Conservation (phyloP, 2,797 vertebrate species). For the Poliocrania exsul region DNA sequence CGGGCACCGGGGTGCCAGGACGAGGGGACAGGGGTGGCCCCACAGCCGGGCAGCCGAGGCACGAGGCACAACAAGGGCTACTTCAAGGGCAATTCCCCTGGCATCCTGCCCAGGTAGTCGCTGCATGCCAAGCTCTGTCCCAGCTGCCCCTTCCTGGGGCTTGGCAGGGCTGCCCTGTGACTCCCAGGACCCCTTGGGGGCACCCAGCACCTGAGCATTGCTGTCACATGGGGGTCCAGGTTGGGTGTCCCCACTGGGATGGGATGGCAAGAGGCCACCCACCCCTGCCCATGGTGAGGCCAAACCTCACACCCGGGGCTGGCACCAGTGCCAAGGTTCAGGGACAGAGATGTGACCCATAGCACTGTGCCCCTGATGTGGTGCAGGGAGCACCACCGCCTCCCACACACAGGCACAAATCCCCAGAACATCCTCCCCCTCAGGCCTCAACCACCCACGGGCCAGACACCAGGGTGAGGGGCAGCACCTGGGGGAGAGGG, state of each 20-base stretch:
- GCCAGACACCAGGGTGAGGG: not conserved
- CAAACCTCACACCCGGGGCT: not conserved
- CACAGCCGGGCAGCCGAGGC: not conserved
- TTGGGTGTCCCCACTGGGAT: accelerated
- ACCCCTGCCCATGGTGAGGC: not conserved
- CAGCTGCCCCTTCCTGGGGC: not conserved
- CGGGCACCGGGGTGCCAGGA: not conserved
- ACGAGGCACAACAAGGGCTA: not conserved
- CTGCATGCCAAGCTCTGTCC: not conserved
- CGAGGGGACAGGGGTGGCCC: not conserved
- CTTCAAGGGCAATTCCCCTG: slow-evolving; percentile 32
- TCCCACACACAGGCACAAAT: not conserved
- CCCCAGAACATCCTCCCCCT: not conserved
- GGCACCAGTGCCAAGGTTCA: not conserved
- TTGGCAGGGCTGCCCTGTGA: accelerated
- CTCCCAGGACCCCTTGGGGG: accelerated
- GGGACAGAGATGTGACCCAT: not conserved
- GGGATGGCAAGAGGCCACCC: not conserved
- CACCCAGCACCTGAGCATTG: accelerated
- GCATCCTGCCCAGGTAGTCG: not conserved
- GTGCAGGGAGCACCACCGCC: not conserved
- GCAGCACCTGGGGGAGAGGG: not conserved
- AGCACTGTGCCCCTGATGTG: accelerated
- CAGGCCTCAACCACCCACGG: not conserved
- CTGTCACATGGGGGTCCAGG: accelerated